Conservation (phyloP, 2,888 invertebrate genomes). For the Athetis lepigone region DNA sequence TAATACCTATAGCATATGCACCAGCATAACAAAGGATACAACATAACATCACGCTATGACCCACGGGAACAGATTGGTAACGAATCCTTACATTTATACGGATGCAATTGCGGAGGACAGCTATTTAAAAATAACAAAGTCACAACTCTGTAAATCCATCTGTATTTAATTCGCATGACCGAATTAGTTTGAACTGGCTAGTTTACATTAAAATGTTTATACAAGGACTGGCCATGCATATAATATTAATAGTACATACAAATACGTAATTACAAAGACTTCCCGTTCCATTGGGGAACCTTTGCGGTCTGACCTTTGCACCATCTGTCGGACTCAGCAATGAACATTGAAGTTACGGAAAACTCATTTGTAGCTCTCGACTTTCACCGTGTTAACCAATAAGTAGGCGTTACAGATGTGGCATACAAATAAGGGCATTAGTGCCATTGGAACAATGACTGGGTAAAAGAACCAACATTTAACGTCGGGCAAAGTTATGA, state of each 20-base stretch:
- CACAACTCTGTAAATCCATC: neutral
- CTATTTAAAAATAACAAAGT: neutral
- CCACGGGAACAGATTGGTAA: too few species aligned
- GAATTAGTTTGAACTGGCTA: conserved; percentile 11
- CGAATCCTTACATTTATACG: too few species aligned
- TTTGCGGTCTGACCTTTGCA: conserved; percentile 29
- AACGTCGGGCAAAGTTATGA: too few species aligned
- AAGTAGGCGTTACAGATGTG: too few species aligned
- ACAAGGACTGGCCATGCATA: conserved; percentile 10
- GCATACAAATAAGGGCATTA: too few species aligned
- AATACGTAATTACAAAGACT: conserved; percentile 20
- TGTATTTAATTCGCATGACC: conserved; percentile 17
- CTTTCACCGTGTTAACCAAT: neutral
- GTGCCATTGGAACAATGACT: too few species aligned
- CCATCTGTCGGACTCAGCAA: conserved; percentile 13
- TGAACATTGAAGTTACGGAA: conserved; percentile 5
- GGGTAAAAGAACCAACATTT: too few species aligned
- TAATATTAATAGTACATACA: conserved; percentile 15
- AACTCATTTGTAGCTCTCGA: neutral
- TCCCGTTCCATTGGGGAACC: neutral
- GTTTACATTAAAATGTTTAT: conserved; percentile 21
- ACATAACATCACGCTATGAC: too few species aligned
- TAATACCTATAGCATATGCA: too few species aligned
- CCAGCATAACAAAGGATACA: too few species aligned
- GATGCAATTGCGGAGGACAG: too few species aligned